phyloP scores from a whole-genome alignment of 2,888 invertebrate genomes.

The Macrosoma leucophasiata region DNA sequence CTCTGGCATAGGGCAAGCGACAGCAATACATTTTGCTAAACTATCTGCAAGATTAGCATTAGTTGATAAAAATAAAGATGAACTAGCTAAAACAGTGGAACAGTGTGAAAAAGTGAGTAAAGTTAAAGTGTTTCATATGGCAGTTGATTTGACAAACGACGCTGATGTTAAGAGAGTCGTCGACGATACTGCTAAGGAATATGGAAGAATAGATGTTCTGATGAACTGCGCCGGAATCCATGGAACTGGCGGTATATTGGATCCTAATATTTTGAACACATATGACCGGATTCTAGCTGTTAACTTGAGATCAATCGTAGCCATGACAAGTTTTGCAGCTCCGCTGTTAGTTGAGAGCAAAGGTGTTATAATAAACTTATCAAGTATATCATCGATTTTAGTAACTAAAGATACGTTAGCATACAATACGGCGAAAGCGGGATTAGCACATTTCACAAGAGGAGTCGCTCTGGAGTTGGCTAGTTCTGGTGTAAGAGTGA shows the following conservation, averaged over 20 bases:
- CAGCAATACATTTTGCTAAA: conserved; percentile 74
- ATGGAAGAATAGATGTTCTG: conserved; percentile 20
- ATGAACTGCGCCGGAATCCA: conserved; percentile 23
- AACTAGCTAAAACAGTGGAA: conserved; percentile 70
- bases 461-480: conserved; percentile 20
- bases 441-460: conserved; percentile 21
- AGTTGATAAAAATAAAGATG: conserved; percentile 77
- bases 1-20: conserved; percentile 78
- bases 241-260: conserved; percentile 1
- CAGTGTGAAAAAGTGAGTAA: conserved; percentile 11
- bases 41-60: conserved; percentile 73
- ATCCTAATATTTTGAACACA: conserved; percentile 8
- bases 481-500: conserved; percentile 19
- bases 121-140: conserved; percentile 13
- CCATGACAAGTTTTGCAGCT: conserved; percentile 16
- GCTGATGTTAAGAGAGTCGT: conserved; percentile 17
- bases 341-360: conserved; percentile 21
- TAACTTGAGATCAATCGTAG: conserved; percentile 18
- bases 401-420: not conserved
- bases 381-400: conserved; percentile 14
- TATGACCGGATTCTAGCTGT: conserved; percentile 17
- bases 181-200: conserved; percentile 13
- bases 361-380: conserved; percentile 27
- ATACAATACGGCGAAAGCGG: conserved; percentile 22
- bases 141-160: conserved; percentile 21